These are phyloP conservation scores for Drosophila kambysellisi DNA, from an alignment of 2,888 invertebrate genomes.

Conservation along the genomic window DNA sequence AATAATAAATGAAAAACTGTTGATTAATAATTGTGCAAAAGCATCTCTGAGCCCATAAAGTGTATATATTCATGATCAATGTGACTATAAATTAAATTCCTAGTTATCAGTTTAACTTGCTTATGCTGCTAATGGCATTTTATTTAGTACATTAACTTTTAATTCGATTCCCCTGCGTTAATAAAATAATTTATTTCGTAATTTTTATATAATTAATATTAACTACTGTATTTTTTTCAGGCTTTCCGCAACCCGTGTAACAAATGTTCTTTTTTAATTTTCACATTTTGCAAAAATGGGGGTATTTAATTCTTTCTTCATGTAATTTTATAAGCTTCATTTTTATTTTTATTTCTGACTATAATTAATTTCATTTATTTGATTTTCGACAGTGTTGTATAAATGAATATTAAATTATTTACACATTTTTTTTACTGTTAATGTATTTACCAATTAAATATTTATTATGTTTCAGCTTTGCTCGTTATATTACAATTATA, in stretches of 20 bases:
- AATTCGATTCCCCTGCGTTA: too few species aligned
- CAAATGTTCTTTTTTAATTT: too few species aligned
- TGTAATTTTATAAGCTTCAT: background rate
- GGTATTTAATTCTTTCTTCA: background rate
- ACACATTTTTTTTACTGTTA: background rate
- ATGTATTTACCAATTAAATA: background rate
- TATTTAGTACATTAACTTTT: background rate
- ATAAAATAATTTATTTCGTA: background rate
- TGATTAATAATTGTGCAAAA: background rate
- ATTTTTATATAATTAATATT: background rate
- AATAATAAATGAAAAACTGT: too few species aligned
- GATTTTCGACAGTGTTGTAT: background rate
- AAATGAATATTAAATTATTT: background rate
- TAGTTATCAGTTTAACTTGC: background rate
- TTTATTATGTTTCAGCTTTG: background rate
- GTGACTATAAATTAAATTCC: background rate
- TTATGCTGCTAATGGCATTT: background rate
- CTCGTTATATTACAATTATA: background rate
- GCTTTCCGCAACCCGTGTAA: background rate
- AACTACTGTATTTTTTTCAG: background rate
- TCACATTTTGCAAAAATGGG: too few species aligned
- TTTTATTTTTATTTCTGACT: background rate
- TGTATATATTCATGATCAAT: background rate
- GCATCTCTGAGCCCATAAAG: background rate
- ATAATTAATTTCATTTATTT: too few species aligned